Evolutionary conservation across 2,888 invertebrate genomes (phyloP).

Genomic region (Euplexia lucipara): DNA sequence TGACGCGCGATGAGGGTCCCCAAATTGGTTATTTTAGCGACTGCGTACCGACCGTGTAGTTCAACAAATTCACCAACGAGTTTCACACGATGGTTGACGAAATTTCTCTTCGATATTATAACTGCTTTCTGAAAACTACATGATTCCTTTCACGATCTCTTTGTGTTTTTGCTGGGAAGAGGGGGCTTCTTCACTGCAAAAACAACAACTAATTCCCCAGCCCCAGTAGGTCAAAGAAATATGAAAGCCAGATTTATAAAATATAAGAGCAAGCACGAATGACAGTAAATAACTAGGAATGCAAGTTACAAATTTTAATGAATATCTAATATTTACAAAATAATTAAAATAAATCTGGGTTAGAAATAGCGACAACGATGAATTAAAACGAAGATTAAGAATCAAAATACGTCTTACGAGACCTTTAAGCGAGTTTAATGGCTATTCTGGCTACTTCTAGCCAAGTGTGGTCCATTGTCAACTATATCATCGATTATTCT

Average conservation of each 20-base stretch:
- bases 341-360: background rate
- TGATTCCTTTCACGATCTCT: background rate
- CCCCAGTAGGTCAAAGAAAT: background rate
- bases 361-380: background rate
- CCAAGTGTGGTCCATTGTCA: background rate
- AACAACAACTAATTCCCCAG: no score
- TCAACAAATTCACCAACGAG: constrained; percentile 61
- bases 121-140: background rate
- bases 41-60: constrained; percentile 65
- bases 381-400: no score
- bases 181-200: no score
- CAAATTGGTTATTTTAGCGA: constrained; percentile 77
- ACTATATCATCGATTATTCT: background rate
- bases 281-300: background rate
- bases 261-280: background rate
- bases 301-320: no score
- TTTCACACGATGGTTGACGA: constrained; percentile 46
- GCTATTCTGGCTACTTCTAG: background rate
- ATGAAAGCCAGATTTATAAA: background rate
- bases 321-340: constrained; percentile 1
- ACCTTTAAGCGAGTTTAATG: no score
- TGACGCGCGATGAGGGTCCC: constrained; percentile 79
- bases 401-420: no score
- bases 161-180: no score
- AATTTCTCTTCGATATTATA: constrained; percentile 39